Conservation (phyloP, 2,888 invertebrate genomes). For the Trachelus iudaicus region DNA sequence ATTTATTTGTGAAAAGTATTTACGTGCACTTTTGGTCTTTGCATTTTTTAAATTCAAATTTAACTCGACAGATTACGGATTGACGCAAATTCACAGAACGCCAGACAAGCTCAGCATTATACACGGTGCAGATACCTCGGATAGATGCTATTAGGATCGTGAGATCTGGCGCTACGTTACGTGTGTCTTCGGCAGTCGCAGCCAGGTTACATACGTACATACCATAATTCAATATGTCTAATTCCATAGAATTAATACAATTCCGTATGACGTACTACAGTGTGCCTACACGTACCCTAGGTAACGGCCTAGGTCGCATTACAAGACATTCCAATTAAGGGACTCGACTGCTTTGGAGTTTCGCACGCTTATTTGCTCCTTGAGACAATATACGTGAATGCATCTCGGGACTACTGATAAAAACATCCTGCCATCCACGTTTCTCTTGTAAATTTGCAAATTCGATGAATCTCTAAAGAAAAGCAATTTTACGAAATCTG, state of each 20-base stretch:
- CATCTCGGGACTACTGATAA: not conserved
- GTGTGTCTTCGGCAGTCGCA: not conserved
- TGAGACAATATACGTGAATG: slow-evolving; percentile 9
- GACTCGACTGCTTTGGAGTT: slow-evolving; percentile 15
- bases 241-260: slow-evolving; percentile 19
- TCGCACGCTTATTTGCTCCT: slow-evolving; percentile 8
- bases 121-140: not conserved
- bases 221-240: slow-evolving; percentile 19
- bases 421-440: not conserved
- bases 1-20: not conserved
- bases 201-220: not conserved
- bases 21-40: not conserved
- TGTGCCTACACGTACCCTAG: slow-evolving; percentile 8
- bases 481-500: not conserved
- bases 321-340: slow-evolving; percentile 35
- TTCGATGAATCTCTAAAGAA: not conserved
- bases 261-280: slow-evolving; percentile 12
- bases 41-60: not conserved
- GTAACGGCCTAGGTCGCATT: slow-evolving; percentile 23
- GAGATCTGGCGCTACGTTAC: not conserved
- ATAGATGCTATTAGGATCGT: not conserved
- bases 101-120: not conserved
- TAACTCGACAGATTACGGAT: not conserved
- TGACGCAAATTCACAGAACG: not conserved
- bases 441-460: not conserved